A percentile compares a stretch with the other conserved stretches of the same genome.
These are phyloP conservation scores for Dromococcyx pavoninus DNA, from an alignment of 2,797 vertebrate genomes.

Conservation along the genomic window DNA sequence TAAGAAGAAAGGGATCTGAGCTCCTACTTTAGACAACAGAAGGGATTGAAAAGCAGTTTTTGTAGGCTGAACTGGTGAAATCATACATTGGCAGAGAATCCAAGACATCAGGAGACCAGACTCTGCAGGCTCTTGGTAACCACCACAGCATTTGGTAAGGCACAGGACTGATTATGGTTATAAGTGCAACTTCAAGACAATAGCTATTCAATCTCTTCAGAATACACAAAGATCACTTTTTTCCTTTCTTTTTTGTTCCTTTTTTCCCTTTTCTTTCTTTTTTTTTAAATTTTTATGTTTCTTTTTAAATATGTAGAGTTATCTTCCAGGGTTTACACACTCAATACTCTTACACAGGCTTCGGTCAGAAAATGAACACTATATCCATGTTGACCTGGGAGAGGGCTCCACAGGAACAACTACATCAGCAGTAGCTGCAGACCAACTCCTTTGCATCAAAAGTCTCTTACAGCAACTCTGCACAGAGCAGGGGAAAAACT, in stretches of 20 bases:
- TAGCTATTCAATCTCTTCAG: slow-evolving; percentile 46
- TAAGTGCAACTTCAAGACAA: slow-evolving; percentile 42
- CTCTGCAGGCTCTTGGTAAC: slow-evolving; percentile 47
- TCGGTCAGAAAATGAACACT: background rate
- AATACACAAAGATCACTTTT: background rate
- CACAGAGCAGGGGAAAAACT: background rate
- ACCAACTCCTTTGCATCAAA: background rate
- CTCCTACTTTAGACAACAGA: slow-evolving; percentile 25
- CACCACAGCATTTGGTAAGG: background rate
- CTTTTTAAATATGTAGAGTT: background rate
- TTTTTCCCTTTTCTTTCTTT: no score
- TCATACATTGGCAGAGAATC: slow-evolving; percentile 56
- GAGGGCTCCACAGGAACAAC: background rate
- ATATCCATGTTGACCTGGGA: background rate
- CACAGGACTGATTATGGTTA: slow-evolving; percentile 28
- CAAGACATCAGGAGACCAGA: slow-evolving; percentile 63
- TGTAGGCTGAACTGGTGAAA: slow-evolving; percentile 63
- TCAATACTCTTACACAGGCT: background rate
- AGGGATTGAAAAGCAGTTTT: slow-evolving; percentile 54
- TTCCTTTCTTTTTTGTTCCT: no score
- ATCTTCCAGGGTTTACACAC: background rate
- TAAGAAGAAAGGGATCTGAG: slow-evolving; percentile 32
- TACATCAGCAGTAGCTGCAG: background rate
- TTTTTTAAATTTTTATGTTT: no score
- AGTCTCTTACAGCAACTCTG: background rate